Evolutionary conservation across 2,797 vertebrate species (phyloP), one percentile per base, ranked within the genome.

Genomic region (Prionace glauca): DNA sequence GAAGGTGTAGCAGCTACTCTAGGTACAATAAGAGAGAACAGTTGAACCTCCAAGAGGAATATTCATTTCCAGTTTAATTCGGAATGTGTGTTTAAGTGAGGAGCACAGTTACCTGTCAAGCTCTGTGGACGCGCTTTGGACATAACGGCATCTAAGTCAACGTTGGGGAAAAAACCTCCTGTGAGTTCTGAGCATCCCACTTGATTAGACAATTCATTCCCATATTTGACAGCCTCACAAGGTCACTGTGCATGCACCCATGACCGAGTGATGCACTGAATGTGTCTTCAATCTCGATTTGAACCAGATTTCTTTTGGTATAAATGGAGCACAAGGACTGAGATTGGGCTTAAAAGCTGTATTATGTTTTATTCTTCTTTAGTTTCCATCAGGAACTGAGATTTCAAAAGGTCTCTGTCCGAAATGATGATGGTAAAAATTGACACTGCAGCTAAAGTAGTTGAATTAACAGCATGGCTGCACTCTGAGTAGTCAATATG

Each of bases 381-480:
- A 12, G 79, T 41, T 84, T 45, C 36, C 62, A 26, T 29, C 60
- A 18, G 32, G 50, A 62, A 45, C 41, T 45, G 81, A 84, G 20
- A 84, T 45, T 45, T 84, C 81, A 84, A 29, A 18, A 91, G 32
- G 12, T 20, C 29, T 32, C 56, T 62, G 56, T 91, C 56, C 56
- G 65, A 90, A 90, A 91, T 91, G 60, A 14, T 91, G 62, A 65
- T 91, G 88, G 56, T 18, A 65, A 60, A 32, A 62, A n/a, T 62
- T 56, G 7, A 32, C 50, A 32, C 50, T 62, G 26, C 0, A 14
- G 87, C 60, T 10, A 56, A 65, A n/a, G 88, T 1, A 65, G 60
- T 65, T 91, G 88, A 91, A 91, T 65, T 65, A 91, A 62, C 88
- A 91, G 62, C 88, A 91, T 62, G 88, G 29, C 88, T 65, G 88